Evolutionary conservation across 2,113 vertebrate species (phyloP).

Genomic region (Argyrosomus japonicus): DNA sequence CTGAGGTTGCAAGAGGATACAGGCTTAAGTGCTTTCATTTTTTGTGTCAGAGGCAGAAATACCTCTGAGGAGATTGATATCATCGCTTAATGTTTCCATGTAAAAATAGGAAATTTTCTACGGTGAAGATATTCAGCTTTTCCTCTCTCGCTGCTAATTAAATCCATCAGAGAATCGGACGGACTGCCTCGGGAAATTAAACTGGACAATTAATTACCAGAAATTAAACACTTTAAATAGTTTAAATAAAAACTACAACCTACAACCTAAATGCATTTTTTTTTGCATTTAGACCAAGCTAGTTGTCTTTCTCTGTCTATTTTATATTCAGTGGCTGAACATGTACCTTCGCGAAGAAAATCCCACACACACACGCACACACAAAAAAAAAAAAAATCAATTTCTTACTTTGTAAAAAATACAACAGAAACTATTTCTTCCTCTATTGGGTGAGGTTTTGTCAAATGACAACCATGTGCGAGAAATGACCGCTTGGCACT

Average conservation of each 20-base stretch:
- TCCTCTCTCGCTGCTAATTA: conserved; percentile 53
- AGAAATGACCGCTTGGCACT: conserved; percentile 75
- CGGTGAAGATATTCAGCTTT: conserved; percentile 21
- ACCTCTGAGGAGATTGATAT: conserved; percentile 58
- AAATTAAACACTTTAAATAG: conserved; percentile 36
- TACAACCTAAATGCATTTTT: no score
- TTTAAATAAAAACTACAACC: conserved; percentile 15
- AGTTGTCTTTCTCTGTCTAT: background rate
- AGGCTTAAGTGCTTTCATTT: conserved; percentile 58
- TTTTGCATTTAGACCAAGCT: conserved; percentile 3
- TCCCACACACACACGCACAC: background rate
- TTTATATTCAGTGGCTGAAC: background rate
- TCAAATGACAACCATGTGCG: conserved; percentile 64
- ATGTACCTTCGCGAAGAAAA: background rate
- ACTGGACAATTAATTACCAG: conserved; percentile 60
- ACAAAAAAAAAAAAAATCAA: background rate
- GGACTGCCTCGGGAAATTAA: conserved; percentile 49
- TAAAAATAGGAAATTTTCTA: conserved; percentile 34
- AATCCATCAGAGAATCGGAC: conserved; percentile 48
- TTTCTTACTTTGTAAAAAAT: conserved; percentile 45
- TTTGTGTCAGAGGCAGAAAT: conserved; percentile 58
- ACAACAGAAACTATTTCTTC: conserved; percentile 40
- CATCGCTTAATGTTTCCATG: conserved; percentile 53
- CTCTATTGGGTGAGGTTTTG: conserved; percentile 56
- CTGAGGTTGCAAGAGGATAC: conserved; percentile 70